These are phyloP conservation scores for Dolomedes plantarius DNA, from an alignment of 2,888 invertebrate species.

Conservation along the genomic window DNA sequence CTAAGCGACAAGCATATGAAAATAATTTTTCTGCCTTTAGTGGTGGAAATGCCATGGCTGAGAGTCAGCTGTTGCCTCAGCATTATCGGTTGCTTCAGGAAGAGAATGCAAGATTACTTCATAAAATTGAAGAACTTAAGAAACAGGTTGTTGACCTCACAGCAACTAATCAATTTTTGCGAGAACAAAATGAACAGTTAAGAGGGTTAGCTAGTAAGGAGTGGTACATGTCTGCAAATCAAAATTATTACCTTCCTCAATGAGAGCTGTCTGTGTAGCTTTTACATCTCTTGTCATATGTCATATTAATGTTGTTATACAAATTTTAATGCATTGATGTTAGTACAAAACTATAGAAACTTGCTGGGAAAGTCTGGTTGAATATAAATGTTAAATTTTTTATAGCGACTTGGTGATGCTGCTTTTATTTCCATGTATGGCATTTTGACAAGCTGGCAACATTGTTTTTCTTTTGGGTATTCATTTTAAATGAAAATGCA, in stretches of 20 bases:
- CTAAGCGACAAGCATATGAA: slow-evolving; percentile 72
- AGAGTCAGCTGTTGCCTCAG: slow-evolving; percentile 51
- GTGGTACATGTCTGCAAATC: slow-evolving; percentile 62
- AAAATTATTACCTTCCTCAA: slow-evolving; percentile 60
- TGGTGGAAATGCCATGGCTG: slow-evolving; percentile 36
- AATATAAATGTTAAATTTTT: slow-evolving; percentile 55
- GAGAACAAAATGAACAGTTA: slow-evolving; percentile 86
- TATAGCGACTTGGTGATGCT: slow-evolving; percentile 28
- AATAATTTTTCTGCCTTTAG: slow-evolving; percentile 41
- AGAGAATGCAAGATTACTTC: slow-evolving; percentile 83
- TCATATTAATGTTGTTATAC: slow-evolving; percentile 68
- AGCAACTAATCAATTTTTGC: slow-evolving; percentile 87
- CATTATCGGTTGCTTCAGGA: slow-evolving; percentile 78
- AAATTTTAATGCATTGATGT: slow-evolving; percentile 68
- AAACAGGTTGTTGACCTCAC: slow-evolving; percentile 85
- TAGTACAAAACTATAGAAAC: slow-evolving; percentile 52
- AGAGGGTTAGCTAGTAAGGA: slow-evolving; percentile 76
- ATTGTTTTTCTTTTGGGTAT: neutral
- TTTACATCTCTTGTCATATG: slow-evolving; percentile 54
- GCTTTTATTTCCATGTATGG: slow-evolving; percentile 33
- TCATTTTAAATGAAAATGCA: neutral
- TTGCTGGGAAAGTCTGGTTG: slow-evolving; percentile 28
- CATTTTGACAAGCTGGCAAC: neutral
- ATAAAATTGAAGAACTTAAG: slow-evolving; percentile 84
- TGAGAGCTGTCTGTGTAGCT: slow-evolving; percentile 40